phyloP scores from a whole-genome alignment of 2,888 invertebrate genomes.

The Glyphotaelius pellucidus region DNA sequence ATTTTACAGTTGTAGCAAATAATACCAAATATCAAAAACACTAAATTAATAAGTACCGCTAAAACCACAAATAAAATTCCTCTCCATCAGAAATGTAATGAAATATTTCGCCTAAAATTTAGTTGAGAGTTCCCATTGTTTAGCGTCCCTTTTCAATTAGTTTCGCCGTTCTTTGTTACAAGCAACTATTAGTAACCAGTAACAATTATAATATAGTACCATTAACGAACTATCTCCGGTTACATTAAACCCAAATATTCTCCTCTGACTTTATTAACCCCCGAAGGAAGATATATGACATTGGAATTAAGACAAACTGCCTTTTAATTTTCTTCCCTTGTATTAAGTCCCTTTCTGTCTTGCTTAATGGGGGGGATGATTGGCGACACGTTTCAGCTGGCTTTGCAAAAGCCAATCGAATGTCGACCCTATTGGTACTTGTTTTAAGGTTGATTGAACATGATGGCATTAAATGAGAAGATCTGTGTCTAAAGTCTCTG shows the following conservation, averaged over 20 bases:
- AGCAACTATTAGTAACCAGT: neutral
- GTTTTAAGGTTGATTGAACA: neutral
- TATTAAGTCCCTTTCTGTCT: constrained; percentile 9
- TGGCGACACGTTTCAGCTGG: neutral
- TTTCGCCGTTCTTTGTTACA: neutral
- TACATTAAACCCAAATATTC: constrained; percentile 9
- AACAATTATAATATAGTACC: neutral
- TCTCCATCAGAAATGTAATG: neutral
- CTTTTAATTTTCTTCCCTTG: constrained; percentile 38
- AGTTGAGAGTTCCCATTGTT: neutral
- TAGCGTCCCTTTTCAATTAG: constrained; percentile 10
- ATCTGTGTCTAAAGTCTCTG: neutral
- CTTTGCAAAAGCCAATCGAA: neutral
- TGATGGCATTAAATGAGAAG: neutral
- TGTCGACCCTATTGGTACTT: neutral
- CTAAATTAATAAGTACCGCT: neutral
- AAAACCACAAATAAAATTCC: neutral
- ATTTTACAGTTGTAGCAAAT: neutral
- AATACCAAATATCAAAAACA: neutral
- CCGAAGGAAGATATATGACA: constrained; percentile 29
- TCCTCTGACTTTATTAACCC: constrained; percentile 29
- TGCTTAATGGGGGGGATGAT: constrained; percentile 29
- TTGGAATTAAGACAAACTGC: constrained; percentile 33
- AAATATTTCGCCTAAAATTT: neutral
- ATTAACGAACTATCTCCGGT: neutral